A percentile compares a stretch with the other conserved stretches of the same genome.
Conservation (phyloP, 2,797 vertebrate species). For the Aotus griseimembra region DNA sequence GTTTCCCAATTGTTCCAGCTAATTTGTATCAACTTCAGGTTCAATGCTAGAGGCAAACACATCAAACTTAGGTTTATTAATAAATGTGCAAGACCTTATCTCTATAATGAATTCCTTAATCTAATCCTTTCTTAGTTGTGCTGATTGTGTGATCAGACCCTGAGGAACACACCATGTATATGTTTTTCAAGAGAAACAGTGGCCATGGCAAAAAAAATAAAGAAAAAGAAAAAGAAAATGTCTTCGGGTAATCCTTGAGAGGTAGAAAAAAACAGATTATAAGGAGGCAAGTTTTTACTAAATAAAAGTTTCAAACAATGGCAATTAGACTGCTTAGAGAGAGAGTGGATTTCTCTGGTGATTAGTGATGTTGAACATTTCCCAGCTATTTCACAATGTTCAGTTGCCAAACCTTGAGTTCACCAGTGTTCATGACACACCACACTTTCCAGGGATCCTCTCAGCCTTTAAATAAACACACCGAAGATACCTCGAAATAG, state of each 20-base stretch:
- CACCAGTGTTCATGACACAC: accelerated
- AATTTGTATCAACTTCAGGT: neutral
- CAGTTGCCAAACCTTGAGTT: neutral
- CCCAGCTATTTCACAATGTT: neutral
- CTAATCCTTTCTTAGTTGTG: neutral
- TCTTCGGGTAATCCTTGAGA: neutral
- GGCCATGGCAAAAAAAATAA: neutral
- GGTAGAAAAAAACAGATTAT: neutral
- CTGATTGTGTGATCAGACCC: neutral
- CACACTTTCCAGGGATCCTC: neutral
- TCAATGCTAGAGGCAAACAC: neutral
- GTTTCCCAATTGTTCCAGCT: neutral
- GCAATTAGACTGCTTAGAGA: neutral
- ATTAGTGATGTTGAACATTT: neutral
- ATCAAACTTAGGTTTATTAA: neutral
- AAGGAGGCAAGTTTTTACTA: neutral
- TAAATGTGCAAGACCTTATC: no score
- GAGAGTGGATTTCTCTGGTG: neutral
- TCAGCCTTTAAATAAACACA: neutral
- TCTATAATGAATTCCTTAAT: neutral
- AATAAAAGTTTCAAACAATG: neutral
- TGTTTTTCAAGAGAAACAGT: neutral
- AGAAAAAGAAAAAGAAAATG: neutral
- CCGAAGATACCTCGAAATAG: neutral
- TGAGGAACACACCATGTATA: no score